Evolutionary conservation across 2,888 invertebrate genomes (phyloP), one percentile per base, ranked within the genome.

Genomic region (Drosophila longiperda): DNA sequence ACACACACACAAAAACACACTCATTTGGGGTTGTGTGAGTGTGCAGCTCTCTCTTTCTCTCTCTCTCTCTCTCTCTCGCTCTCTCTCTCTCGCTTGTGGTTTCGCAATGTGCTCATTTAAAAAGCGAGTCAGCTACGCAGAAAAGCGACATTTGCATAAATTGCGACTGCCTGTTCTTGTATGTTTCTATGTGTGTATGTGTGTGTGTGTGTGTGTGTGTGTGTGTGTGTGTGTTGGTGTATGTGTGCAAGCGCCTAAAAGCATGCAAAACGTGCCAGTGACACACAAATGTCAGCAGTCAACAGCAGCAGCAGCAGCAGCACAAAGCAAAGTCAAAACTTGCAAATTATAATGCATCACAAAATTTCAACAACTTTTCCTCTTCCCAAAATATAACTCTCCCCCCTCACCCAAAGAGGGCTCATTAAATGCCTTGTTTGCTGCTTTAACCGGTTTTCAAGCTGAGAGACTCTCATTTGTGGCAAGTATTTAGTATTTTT

Each of bases 291-390:
- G 90, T 90, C 90, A 83, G 36, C 78, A 76, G 78, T 42, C 53
- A 40, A n/a, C 42, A 36, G 1, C 62, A 33, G 42, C 73, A 53
- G 55, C 55, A 50, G n/a, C 62, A 50, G 52, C 66, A 55, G 33
- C 34, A 78, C 87, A 83, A 84, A 78, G 81, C 73, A 66, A 88
- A 90, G 90, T 85, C 90, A 88, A 86, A 85, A 90, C 80, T 90
- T 75, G 83, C 85, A 77, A 90, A 85, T 90, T 85, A 86, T 85
- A 85, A 85, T 85, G 85, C 90, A 85, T 90, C 85, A 85, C 89
- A 88, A 89, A 83, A 90, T 75, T 72, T 77, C 59, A 88, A 61
- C 66, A 86, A 69, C 72, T 86, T 45, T 68, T 55, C 78, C 53
- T 38, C 40, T 38, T 34, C 11, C 57, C 57, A 29, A 11, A 26